phyloP scores from a whole-genome alignment of 2,888 invertebrate species.

The Ecliptopera silaceata region DNA sequence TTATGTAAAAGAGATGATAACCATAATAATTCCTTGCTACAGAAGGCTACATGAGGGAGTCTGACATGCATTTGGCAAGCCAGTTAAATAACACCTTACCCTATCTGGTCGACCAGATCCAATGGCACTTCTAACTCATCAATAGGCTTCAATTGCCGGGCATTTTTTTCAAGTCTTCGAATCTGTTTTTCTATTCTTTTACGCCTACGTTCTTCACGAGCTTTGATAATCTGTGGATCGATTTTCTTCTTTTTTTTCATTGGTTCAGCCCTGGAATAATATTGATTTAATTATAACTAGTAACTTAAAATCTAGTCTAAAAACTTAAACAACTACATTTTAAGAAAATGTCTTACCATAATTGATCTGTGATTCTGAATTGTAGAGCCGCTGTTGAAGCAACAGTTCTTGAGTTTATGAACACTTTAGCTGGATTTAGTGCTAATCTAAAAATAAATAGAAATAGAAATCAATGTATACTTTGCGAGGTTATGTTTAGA shows the following conservation, averaged over 20 bases:
- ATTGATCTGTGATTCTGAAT: slow-evolving; percentile 67
- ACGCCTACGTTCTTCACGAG: slow-evolving; percentile 91
- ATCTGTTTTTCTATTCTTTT: slow-evolving; percentile 95
- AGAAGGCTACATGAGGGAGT: no score
- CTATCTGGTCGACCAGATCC: slow-evolving; percentile 84
- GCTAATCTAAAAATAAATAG: slow-evolving; percentile 57
- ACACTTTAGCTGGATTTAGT: slow-evolving; percentile 51
- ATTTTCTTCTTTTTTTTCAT: slow-evolving; percentile 94
- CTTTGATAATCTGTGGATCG: slow-evolving; percentile 91
- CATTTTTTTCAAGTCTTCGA: slow-evolving; percentile 89
- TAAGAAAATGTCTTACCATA: slow-evolving; percentile 64
- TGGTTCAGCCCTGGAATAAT: slow-evolving; percentile 89
- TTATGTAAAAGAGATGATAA: no score
- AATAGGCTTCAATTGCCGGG: slow-evolving; percentile 93
- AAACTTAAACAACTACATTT: no score
- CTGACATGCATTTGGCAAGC: no score
- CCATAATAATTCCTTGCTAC: no score
- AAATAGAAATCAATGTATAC: neutral
- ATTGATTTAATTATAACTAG: no score
- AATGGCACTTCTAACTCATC: slow-evolving; percentile 92
- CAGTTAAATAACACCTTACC: slow-evolving; percentile 73
- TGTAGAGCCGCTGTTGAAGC: slow-evolving; percentile 57
- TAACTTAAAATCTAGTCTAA: no score
- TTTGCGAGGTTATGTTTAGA: slow-evolving; percentile 38
- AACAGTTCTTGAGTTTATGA: slow-evolving; percentile 54